A percentile compares a stretch with the other conserved stretches of the same genome.
Conservation (phyloP, 2,113 vertebrate genomes). For the Girardinichthys multiradiatus region DNA sequence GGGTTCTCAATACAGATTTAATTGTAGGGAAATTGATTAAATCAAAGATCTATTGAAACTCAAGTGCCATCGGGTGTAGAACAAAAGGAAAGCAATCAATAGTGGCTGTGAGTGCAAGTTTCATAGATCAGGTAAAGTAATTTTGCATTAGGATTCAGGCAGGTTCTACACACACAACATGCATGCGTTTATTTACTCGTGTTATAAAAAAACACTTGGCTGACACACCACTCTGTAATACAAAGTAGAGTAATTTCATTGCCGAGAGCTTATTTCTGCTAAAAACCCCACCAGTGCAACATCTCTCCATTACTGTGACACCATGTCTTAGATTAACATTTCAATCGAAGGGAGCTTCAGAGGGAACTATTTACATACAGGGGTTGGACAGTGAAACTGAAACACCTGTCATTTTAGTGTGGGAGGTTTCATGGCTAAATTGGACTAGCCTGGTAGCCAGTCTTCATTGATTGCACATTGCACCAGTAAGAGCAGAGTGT, state of each 20-base stretch:
- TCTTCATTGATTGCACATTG: too few relatives aligned
- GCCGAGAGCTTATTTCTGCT: conserved; percentile 30
- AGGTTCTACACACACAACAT: neutral
- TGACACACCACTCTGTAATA: conserved; percentile 16
- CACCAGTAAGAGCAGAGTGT: too few relatives aligned
- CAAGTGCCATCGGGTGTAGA: neutral
- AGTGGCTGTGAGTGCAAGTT: neutral
- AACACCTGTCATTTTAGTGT: too few relatives aligned
- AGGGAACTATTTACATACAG: conserved; percentile 21
- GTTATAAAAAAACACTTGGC: conserved; percentile 17
- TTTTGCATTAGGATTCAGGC: neutral
- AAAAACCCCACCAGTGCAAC: conserved; percentile 27
- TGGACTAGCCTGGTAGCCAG: too few relatives aligned
- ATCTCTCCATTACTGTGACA: conserved; percentile 22
- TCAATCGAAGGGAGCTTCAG: conserved; percentile 27
- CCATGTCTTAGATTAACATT: conserved; percentile 34
- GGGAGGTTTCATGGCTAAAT: too few relatives aligned
- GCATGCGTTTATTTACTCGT: conserved; percentile 6
- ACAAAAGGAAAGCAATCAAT: neutral
- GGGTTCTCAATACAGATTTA: neutral
- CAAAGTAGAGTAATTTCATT: conserved; percentile 50
- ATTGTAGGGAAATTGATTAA: neutral
- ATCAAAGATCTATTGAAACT: conserved; percentile 5
- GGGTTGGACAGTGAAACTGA: too few relatives aligned
- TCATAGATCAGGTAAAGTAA: neutral